phyloP scores from a whole-genome alignment of 2,888 invertebrate species.

The Brachynemurus nebulosus region DNA sequence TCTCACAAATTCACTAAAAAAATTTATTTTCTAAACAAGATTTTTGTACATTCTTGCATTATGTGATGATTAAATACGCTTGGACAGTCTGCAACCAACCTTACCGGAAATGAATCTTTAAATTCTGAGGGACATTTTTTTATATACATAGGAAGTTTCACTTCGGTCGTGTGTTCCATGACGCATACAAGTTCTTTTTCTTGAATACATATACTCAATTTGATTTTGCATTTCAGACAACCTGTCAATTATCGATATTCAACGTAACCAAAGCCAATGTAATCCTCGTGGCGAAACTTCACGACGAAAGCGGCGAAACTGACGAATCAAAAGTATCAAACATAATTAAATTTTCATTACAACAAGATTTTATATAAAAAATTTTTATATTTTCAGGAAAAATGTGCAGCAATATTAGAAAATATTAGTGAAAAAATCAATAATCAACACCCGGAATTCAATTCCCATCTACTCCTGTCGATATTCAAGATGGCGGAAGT shows the following conservation, averaged over 20 bases:
- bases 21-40: too few species aligned
- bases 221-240: too few species aligned
- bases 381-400: constrained; percentile 46
- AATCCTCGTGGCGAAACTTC: constrained; percentile 67
- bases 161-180: too few species aligned
- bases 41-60: too few species aligned
- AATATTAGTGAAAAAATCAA: constrained; percentile 74
- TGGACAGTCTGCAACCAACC: too few species aligned
- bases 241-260: constrained; percentile 70
- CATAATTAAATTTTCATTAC: too few species aligned
- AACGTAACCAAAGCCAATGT: constrained; percentile 80
- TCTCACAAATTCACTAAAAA: too few species aligned
- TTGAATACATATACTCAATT: too few species aligned
- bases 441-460: constrained; percentile 69
- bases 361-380: neutral
- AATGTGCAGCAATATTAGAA: constrained; percentile 69
- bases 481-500: constrained; percentile 90
- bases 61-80: too few species aligned
- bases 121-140: constrained; percentile 3
- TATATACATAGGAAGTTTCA: too few species aligned
- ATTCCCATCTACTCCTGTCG: constrained; percentile 73
- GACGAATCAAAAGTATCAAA: constrained; percentile 48
- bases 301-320: constrained; percentile 46
- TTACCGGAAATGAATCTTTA: too few species aligned
- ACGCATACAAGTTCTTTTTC: too few species aligned